Evolutionary conservation across 2,113 vertebrate genomes (phyloP).

Genomic region (Lathamus discolor): DNA sequence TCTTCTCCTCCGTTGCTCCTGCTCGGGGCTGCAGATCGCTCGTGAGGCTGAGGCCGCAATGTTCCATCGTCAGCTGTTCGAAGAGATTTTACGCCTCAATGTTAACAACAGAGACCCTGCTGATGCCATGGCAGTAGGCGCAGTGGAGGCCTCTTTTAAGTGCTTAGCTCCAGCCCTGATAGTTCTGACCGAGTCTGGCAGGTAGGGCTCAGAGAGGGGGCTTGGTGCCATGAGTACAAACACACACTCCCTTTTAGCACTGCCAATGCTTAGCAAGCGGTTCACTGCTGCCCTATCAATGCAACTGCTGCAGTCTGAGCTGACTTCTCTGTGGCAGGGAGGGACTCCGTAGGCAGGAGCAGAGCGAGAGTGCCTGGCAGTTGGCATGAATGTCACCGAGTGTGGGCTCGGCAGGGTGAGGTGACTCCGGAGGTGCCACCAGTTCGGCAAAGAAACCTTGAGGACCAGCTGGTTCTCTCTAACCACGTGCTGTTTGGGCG

Average conservation of each 20-base stretch:
- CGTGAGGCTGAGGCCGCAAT: slow-evolving; percentile 74
- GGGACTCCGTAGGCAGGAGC: slow-evolving; percentile 43
- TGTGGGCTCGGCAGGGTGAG: neutral
- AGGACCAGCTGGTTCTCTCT: rapidly evolving
- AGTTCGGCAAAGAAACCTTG: rapidly evolving
- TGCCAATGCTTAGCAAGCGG: neutral
- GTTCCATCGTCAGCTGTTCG: slow-evolving; percentile 80
- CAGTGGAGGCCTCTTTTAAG: slow-evolving; percentile 98
- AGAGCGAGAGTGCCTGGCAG: slow-evolving; percentile 68
- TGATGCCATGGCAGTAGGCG: slow-evolving; percentile 94
- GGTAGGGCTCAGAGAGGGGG: slow-evolving; percentile 84
- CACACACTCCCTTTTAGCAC: neutral
- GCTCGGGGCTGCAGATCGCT: slow-evolving; percentile 80
- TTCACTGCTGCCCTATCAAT: rapidly evolving
- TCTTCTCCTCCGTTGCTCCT: slow-evolving; percentile 44
- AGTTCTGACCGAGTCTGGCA: slow-evolving; percentile 98
- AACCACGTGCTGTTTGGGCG: neutral
- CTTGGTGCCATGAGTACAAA: neutral
- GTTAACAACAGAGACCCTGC: slow-evolving; percentile 83
- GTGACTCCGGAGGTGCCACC: neutral
- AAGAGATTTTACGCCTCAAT: slow-evolving; percentile 79
- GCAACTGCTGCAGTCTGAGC: neutral
- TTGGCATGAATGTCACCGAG: slow-evolving; percentile 40
- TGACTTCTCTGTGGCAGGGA: neutral
- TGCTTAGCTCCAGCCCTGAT: slow-evolving; percentile 91